Evolutionary conservation across 2,888 invertebrate genomes (phyloP).

Genomic region (Zaprionus bogoriensis): DNA sequence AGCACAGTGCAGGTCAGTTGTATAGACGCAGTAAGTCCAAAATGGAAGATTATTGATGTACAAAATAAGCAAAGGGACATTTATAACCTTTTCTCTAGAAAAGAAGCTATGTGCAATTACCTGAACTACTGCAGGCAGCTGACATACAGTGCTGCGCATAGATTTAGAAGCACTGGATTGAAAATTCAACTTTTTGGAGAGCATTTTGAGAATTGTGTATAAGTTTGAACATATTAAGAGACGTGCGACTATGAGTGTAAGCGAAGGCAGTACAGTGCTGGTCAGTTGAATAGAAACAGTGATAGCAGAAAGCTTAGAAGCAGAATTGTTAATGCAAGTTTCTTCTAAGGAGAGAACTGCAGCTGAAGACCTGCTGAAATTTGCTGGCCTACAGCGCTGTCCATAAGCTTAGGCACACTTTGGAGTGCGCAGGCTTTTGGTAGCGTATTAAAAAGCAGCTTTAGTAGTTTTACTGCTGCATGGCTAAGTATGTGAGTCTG

Average conservation of each 20-base stretch:
- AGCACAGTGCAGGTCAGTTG: not conserved
- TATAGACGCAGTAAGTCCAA: no score
- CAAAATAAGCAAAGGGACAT: no score
- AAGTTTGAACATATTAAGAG: no score
- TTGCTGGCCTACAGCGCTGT: not conserved
- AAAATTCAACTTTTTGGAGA: no score
- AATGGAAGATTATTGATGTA: no score
- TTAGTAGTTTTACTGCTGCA: conserved; percentile 9
- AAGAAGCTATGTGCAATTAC: no score
- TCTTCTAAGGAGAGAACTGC: not conserved
- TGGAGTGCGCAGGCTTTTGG: not conserved
- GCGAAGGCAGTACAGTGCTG: not conserved
- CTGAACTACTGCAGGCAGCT: no score
- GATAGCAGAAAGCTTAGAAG: rapidly evolving
- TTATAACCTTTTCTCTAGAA: no score
- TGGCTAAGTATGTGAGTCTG: not conserved
- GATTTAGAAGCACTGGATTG: not conserved
- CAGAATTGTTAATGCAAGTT: not conserved
- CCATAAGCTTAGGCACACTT: not conserved
- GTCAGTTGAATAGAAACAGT: not conserved
- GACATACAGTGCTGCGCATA: not conserved
- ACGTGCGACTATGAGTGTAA: no score
- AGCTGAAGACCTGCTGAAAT: no score
- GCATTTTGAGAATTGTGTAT: no score
- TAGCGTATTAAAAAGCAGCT: not conserved